A percentile compares a stretch with the other conserved stretches of the same genome.
Conservation (phyloP, 2,113 vertebrate species). For the Cygnus atratus region DNA sequence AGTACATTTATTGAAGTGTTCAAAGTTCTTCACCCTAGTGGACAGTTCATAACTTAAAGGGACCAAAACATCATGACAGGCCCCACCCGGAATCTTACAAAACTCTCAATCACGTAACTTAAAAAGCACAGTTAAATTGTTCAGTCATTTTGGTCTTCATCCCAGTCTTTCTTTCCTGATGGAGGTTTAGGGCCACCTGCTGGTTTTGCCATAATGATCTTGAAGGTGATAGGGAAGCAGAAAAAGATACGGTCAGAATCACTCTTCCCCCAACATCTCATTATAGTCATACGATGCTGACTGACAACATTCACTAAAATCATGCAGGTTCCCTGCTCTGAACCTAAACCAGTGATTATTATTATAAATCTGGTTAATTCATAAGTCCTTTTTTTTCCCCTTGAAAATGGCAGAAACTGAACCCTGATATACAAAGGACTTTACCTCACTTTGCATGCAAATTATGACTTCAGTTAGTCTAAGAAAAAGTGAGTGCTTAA, state of each 20-base stretch:
- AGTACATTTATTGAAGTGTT: constrained; percentile 46
- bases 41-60: constrained; percentile 76
- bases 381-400: neutral
- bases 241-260: neutral
- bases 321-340: neutral
- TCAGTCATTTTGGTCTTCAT: constrained; percentile 94
- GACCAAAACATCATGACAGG: neutral
- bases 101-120: neutral
- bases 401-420: neutral
- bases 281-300: neutral
- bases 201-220: constrained; percentile 99
- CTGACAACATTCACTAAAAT: neutral
- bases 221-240: neutral
- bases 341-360: neutral
- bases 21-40: neutral
- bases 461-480: neutral
- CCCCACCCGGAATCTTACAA: neutral
- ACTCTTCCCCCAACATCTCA: neutral
- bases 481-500: neutral
- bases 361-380: neutral
- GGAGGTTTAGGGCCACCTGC: constrained; percentile 96
- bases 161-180: constrained; percentile 92
- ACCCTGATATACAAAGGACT: neutral
- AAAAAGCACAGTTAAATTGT: neutral
- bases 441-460: constrained; percentile 18